A percentile compares a stretch with the other conserved stretches of the same genome.
These are phyloP conservation scores for Drosophila kokeensis DNA, from an alignment of 2,888 invertebrate species.

Conservation along the genomic window DNA sequence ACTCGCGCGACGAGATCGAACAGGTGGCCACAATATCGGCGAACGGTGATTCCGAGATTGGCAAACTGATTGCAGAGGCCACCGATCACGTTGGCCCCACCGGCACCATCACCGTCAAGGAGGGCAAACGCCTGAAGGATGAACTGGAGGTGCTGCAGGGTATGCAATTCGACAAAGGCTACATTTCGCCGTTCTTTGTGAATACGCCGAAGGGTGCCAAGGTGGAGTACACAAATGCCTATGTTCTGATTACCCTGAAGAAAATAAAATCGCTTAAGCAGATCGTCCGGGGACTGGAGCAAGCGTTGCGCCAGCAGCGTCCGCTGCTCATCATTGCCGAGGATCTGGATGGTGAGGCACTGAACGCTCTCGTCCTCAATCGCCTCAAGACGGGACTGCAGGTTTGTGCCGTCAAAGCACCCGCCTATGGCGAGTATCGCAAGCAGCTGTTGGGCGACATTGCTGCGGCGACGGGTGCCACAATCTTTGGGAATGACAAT, in stretches of 20 bases:
- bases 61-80: constrained; percentile 96
- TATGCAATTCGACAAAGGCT: constrained; percentile 99
- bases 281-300: constrained; percentile 97
- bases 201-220: constrained; percentile 98
- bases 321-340: constrained; percentile 98
- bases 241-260: constrained; percentile 97
- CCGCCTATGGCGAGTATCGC: constrained; percentile 97
- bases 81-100: constrained; percentile 98
- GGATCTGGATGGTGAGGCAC: constrained; percentile 97
- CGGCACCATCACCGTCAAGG: constrained; percentile 99
- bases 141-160: constrained; percentile 98
- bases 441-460: constrained; percentile 96
- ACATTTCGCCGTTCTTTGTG: constrained; percentile 99
- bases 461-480: constrained; percentile 96
- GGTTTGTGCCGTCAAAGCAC: constrained; percentile 97
- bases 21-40: constrained; percentile 99
- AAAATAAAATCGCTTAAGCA: constrained; percentile 98
- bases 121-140: constrained; percentile 98
- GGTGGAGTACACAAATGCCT: constrained; percentile 98
- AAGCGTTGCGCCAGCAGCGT: constrained; percentile 96
- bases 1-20: constrained; percentile 98
- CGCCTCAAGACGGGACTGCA: constrained; percentile 96
- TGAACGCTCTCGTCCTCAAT: constrained; percentile 96
- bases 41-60: constrained; percentile 97
- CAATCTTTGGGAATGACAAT: constrained; percentile 97